Conservation (phyloP, 92 coral and sea anemone genomes). For the Parazoanthus darwini region DNA sequence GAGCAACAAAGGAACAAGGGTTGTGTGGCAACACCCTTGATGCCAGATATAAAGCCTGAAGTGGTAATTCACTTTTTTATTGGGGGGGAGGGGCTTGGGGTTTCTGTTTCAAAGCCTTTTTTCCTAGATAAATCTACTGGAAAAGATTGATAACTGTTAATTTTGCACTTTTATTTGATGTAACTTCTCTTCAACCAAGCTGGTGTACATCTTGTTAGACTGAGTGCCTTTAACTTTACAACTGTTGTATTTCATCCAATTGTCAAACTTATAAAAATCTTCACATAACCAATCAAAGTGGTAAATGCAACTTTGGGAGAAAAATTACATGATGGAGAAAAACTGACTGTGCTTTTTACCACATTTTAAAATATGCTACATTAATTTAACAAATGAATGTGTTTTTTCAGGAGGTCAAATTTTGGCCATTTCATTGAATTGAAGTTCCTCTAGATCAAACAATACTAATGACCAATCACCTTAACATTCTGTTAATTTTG, state of each 20-base stretch:
- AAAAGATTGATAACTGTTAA: background rate
- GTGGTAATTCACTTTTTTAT: no score
- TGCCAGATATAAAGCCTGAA: no score
- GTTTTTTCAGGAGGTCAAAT: background rate
- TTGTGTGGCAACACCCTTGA: no score
- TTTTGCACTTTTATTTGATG: constrained; percentile 25
- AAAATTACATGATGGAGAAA: background rate
- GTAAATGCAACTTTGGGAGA: background rate
- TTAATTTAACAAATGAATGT: background rate
- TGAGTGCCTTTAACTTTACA: constrained; percentile 7
- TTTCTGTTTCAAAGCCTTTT: no score
- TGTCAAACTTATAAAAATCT: constrained; percentile 27
- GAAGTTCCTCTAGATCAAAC: background rate
- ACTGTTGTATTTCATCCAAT: constrained; percentile 15
- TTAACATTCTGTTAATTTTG: background rate
- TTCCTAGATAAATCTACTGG: no score
- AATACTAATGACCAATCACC: background rate
- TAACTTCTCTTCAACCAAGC: constrained; percentile 16
- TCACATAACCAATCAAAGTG: background rate
- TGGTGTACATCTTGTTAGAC: background rate
- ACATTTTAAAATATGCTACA: background rate
- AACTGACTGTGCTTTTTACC: background rate
- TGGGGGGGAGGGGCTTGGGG: no score
- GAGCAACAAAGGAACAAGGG: no score
- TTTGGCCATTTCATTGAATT: background rate